These are phyloP conservation scores for Macquaria australasica DNA, from an alignment of 2,113 vertebrate species.

Conservation along the genomic window DNA sequence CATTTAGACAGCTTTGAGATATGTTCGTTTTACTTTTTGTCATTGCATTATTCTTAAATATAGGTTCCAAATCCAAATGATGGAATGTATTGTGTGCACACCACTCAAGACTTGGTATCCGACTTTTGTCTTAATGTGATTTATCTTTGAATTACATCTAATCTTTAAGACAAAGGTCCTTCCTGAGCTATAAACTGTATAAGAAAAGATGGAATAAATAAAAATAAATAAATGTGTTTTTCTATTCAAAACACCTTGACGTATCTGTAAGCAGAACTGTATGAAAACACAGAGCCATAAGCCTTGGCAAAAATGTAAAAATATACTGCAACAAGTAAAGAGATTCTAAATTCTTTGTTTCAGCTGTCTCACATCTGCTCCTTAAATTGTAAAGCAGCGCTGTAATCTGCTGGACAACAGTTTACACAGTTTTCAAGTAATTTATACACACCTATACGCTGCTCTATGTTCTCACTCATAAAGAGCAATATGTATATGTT, in stretches of 20 bases:
- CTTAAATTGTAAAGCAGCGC: constrained; percentile 14
- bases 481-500: constrained; percentile 2
- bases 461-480: constrained; percentile 30
- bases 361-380: constrained; percentile 1
- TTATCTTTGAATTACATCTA: not conserved
- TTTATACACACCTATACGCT: constrained; percentile 13
- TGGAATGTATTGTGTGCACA: not conserved
- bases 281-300: not conserved
- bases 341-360: constrained; percentile 1
- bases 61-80: not conserved
- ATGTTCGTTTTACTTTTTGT: not conserved
- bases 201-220: not conserved
- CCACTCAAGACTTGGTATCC: not conserved
- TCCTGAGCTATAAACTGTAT: not conserved
- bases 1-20: not conserved
- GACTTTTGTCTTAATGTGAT: not conserved
- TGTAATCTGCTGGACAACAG: constrained; percentile 1
- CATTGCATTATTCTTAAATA: not conserved
- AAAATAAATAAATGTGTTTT: not conserved
- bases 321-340: not conserved
- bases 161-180: not conserved
- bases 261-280: not conserved
- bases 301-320: not conserved
- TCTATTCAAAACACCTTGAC: not conserved
- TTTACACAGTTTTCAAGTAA: constrained; percentile 45